Evolutionary conservation across 1,140 invertebrate genomes (phyloP).

Genomic region (Magallana angulata): DNA sequence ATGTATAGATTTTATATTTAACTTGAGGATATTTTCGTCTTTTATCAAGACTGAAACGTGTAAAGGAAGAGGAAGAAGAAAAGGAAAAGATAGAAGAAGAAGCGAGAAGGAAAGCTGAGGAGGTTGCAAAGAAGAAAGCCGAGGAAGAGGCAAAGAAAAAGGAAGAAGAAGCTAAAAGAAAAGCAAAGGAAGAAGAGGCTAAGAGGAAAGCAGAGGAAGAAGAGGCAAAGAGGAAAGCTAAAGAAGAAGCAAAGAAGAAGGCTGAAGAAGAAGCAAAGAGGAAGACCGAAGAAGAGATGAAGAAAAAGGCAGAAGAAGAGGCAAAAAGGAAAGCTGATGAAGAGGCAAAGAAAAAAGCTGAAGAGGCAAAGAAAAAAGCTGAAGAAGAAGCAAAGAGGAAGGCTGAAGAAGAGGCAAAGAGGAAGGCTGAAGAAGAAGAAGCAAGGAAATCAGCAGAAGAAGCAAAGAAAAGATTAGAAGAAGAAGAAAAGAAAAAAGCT

Average conservation of each 20-base stretch:
- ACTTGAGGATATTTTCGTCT: not conserved
- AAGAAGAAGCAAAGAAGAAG: conserved; percentile 56
- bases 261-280: conserved; percentile 43
- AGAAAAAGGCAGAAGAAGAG: conserved; percentile 50
- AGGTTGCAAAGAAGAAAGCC: conserved; percentile 46
- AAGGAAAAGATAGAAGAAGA: conserved; percentile 48
- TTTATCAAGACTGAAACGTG: conserved; percentile 8
- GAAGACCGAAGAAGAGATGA: conserved; percentile 44
- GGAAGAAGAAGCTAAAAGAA: conserved; percentile 36
- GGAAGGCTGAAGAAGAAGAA: conserved; percentile 50
- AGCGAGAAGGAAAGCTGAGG: conserved; percentile 42
- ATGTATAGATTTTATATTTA: too few species aligned
- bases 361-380: conserved; percentile 50
- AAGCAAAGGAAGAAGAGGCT: conserved; percentile 54
- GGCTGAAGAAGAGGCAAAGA: conserved; percentile 32
- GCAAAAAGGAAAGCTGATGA: conserved; percentile 51
- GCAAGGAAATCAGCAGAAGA: conserved; percentile 53
- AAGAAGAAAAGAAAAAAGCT: conserved; percentile 50
- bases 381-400: conserved; percentile 38
- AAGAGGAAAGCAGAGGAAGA: conserved; percentile 50
- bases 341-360: conserved; percentile 42
- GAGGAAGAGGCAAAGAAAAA: conserved; percentile 28
- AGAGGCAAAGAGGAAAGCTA: conserved; percentile 41
- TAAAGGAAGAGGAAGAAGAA: conserved; percentile 54
- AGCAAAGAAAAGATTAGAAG: conserved; percentile 55